Evolutionary conservation across 1,140 invertebrate genomes (phyloP), one percentile per base, ranked within the genome.

Genomic region (Ceratina australensis): DNA sequence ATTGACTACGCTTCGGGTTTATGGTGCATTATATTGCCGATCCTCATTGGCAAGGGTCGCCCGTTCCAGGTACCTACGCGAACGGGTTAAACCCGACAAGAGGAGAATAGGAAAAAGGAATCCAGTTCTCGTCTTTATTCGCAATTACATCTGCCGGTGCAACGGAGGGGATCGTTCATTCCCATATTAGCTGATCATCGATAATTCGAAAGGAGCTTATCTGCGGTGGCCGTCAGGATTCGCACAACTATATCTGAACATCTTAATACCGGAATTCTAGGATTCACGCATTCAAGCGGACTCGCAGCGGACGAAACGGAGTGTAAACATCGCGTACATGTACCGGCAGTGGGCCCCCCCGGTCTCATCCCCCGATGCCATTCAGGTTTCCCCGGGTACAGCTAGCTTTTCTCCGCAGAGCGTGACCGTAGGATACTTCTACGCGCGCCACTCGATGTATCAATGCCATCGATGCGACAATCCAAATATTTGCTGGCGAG

Each of bases 401-500:
- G 50, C 50, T 42, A 52, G 56, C 33, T 71, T 67, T 57, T 49
- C 42, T 10, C 52, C 7, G 0, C n/a, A 10, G 47, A 42, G 59
- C 71, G 69, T 52, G 66, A 57, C 33, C 65, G 59, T 60, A 54
- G 3, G 61, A 66, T 81, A 71, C 28, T 7, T 42, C 69, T 80
- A 71, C 33, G 59, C 33, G 80, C 54, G 76, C 78, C 87, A 90
- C 88, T 90, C 86, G 82, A 91, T 87, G 84, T 90, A 90, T 91
- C 88, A 88, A 89, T 91, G 84, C 89, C 87, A 83, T 87, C 85
- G 89, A 89, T 88, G 82, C 87, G 89, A 91, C 91, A 91, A 92
- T 91, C 90, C 88, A 92, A 92, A 92, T 92, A 92, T 92, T 92
- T 92, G 90, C 87, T 69, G 90, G 85, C 84, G 81, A 91, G 91